These are phyloP conservation scores for Xylota sylvarum DNA, from an alignment of 2,888 invertebrate species.

Conservation along the genomic window DNA sequence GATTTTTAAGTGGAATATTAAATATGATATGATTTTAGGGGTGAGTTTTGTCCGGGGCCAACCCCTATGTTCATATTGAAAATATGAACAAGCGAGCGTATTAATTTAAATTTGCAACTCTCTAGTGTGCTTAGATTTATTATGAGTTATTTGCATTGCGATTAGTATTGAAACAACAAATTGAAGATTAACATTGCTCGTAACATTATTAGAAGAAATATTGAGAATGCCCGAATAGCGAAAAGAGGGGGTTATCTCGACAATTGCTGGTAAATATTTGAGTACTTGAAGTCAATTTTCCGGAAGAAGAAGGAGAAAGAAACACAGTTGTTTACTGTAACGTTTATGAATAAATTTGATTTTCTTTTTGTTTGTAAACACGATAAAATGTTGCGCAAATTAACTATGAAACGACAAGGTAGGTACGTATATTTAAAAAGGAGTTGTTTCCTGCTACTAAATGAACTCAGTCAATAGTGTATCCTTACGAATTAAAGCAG, in stretches of 20 bases:
- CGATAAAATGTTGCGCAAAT: slow-evolving; percentile 3
- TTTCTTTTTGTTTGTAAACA: slow-evolving; percentile 19
- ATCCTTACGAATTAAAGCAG: too few species aligned
- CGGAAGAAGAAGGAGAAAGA: not conserved
- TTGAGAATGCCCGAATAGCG: too few species aligned
- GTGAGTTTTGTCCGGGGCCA: slow-evolving; percentile 14
- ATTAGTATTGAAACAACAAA: slow-evolving; percentile 55
- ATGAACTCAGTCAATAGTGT: too few species aligned
- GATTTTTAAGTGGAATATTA: slow-evolving; percentile 74
- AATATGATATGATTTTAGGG: slow-evolving; percentile 65
- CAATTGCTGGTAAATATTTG: slow-evolving; percentile 59
- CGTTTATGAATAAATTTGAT: slow-evolving; percentile 40
- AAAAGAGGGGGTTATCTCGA: not conserved
- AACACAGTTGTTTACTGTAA: slow-evolving; percentile 15
- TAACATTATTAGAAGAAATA: not conserved
- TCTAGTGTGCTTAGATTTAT: slow-evolving; percentile 21
- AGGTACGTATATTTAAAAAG: too few species aligned
- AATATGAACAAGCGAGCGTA: slow-evolving; percentile 62
- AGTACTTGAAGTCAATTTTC: slow-evolving; percentile 40
- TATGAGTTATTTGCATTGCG: slow-evolving; percentile 49
- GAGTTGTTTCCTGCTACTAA: too few species aligned
- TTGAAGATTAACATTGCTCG: slow-evolving; percentile 47
- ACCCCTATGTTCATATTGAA: slow-evolving; percentile 36
- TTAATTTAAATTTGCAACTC: slow-evolving; percentile 66
- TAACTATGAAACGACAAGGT: not conserved